These are phyloP conservation scores for Pristiophorus japonicus DNA, from an alignment of 2,113 vertebrate species.

Conservation along the genomic window DNA sequence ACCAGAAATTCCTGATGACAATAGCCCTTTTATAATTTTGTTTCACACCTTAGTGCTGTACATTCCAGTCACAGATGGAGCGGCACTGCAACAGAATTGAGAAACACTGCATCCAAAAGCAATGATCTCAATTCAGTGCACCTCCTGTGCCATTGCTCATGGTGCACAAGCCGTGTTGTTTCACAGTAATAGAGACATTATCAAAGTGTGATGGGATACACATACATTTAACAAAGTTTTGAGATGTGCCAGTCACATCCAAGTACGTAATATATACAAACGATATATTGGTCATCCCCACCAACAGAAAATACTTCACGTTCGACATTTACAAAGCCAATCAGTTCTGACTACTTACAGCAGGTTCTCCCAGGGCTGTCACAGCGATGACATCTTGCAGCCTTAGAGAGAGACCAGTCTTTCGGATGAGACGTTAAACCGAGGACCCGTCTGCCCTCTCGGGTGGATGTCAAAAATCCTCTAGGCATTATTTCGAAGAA, in stretches of 20 bases:
- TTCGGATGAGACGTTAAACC: no score
- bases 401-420: no score
- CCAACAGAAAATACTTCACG: no score
- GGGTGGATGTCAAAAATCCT: no score
- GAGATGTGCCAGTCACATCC: not conserved
- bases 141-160: not conserved
- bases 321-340: not conserved
- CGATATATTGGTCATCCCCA: no score
- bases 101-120: no score
- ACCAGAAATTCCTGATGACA: not conserved
- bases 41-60: not conserved
- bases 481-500: no score
- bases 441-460: no score
- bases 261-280: not conserved
- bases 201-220: not conserved
- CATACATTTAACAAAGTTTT: not conserved
- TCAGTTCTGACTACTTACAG: no score
- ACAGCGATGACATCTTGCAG: no score
- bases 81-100: not conserved
- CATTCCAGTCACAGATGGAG: not conserved
- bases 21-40: not conserved
- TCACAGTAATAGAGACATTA: not conserved
- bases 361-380: no score
- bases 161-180: not conserved
- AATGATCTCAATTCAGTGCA: not conserved